Conservation (phyloP, 2,888 invertebrate species). For the Aspidiotus destructor region DNA sequence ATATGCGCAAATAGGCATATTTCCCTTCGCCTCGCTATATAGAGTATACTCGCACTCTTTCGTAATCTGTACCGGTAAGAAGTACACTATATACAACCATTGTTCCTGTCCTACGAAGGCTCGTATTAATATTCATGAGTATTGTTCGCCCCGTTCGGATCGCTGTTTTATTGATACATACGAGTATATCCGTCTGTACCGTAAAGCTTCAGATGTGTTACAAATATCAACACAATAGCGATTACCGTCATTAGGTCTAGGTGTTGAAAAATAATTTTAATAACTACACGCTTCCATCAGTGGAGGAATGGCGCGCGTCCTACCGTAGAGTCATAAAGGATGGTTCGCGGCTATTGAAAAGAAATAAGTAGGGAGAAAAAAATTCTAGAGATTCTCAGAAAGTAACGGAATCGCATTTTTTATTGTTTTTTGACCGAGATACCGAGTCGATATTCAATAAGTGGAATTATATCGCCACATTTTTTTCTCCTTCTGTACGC, state of each 20-base stretch:
- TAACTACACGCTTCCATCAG: background rate
- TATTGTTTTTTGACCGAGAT: constrained; percentile 4
- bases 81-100: constrained; percentile 8
- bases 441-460: no score
- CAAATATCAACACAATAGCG: constrained; percentile 14
- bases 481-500: no score
- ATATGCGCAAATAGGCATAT: constrained; percentile 29
- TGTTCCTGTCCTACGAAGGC: constrained; percentile 27
- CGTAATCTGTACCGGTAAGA: constrained; percentile 22
- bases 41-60: constrained; percentile 20
- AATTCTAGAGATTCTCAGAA: background rate
- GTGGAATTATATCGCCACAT: no score
- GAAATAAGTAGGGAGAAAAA: background rate
- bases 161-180: constrained; percentile 27
- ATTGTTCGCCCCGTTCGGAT: constrained; percentile 24
- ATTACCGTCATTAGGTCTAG: constrained; percentile 12
- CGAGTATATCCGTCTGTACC: background rate
- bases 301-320: background rate
- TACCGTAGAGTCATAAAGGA: no score
- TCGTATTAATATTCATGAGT: constrained; percentile 30
- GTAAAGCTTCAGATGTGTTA: constrained; percentile 24
- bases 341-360: background rate
- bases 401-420: background rate
- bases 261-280: constrained; percentile 14
- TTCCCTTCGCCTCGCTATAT: constrained; percentile 21